Evolutionary conservation across 2,113 vertebrate genomes (phyloP), one percentile per base, ranked within the genome.

Genomic region (Tautogolabrus adspersus): DNA sequence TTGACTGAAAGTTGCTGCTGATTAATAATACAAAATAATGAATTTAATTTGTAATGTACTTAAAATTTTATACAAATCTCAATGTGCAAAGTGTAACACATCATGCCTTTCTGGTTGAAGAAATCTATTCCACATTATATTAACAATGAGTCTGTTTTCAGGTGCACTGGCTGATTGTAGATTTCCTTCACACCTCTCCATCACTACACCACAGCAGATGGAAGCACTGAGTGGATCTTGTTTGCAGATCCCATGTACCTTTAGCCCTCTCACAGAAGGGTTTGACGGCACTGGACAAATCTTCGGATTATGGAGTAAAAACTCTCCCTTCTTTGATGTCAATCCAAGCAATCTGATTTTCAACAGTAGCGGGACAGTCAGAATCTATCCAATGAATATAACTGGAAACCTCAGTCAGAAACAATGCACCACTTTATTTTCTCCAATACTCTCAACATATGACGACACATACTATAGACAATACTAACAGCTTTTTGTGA

Each of bases 341-440:
- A 0, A 0, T 8, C 1, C 5, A 4, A 0, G 51, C 0, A 78
- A n/a, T 22, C 64, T 86, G 2, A 59, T 77, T 13, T 91, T 78
- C 69, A 86, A 60, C 51, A 77, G 84, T 16, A 87, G 76, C 44
- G 0, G 0, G 6, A 2, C 0, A n/a, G 0, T 5, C 3, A 70
- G 52, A 0, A 18, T 0, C 0, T 86, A 83, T 72, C 62, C 37
- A 38, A 69, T 85, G 23, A 46, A 13, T 1, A 65, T 92, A 1
- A 82, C 26, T 55, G 91, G 91, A 86, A 3, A 92, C 57, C 46
- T 91, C 57, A 47, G 0, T 0, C 3, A 80, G 69, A 77, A 23
- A 11, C 65, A 90, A 71, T 93, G 90, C 83, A 89, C 88, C 26
- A 92, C 89, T 0, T 11, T 89, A 18, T 87, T 91, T 49, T 38